These are phyloP conservation scores for Scaptomyza pallida DNA, from an alignment of 1,140 invertebrate species.

Conservation along the genomic window DNA sequence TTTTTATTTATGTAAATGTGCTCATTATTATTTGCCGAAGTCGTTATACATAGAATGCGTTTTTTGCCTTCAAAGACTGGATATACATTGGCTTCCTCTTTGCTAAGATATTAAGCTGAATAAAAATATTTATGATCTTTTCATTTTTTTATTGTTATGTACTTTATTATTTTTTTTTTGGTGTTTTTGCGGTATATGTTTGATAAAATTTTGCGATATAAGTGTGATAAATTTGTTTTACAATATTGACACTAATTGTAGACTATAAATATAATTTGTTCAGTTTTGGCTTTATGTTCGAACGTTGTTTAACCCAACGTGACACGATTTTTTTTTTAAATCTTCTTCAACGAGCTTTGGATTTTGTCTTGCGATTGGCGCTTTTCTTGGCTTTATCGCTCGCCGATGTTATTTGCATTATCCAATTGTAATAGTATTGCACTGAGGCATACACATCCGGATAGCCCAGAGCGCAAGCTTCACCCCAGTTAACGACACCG, in stretches of 20 bases:
- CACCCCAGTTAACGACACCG: slow-evolving; percentile 86
- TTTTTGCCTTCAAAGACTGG: too few relatives aligned
- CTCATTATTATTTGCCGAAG: too few relatives aligned
- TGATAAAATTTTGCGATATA: slow-evolving; percentile 54
- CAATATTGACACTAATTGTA: slow-evolving; percentile 44
- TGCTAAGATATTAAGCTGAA: too few relatives aligned
- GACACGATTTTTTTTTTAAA: too few relatives aligned
- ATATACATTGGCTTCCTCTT: too few relatives aligned
- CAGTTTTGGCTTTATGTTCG: slow-evolving; percentile 54
- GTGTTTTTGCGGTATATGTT: slow-evolving; percentile 17
- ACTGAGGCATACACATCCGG: slow-evolving; percentile 85
- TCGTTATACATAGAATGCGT: too few relatives aligned
- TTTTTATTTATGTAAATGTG: too few relatives aligned
- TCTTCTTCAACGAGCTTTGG: slow-evolving; percentile 4
- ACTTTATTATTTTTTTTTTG: too few relatives aligned
- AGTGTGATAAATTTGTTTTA: slow-evolving; percentile 56
- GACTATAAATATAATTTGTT: slow-evolving; percentile 41
- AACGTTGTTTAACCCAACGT: too few relatives aligned
- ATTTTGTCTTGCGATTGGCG: neutral
- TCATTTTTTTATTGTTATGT: neutral
- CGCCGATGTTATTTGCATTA: too few relatives aligned
- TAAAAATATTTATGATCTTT: too few relatives aligned
- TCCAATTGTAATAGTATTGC: slow-evolving; percentile 82
- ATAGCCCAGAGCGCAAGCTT: slow-evolving; percentile 85
- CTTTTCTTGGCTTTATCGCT: slow-evolving; percentile 32